These are phyloP conservation scores for Callosobruchus maculatus DNA, from an alignment of 2,888 invertebrate genomes.

Conservation along the genomic window DNA sequence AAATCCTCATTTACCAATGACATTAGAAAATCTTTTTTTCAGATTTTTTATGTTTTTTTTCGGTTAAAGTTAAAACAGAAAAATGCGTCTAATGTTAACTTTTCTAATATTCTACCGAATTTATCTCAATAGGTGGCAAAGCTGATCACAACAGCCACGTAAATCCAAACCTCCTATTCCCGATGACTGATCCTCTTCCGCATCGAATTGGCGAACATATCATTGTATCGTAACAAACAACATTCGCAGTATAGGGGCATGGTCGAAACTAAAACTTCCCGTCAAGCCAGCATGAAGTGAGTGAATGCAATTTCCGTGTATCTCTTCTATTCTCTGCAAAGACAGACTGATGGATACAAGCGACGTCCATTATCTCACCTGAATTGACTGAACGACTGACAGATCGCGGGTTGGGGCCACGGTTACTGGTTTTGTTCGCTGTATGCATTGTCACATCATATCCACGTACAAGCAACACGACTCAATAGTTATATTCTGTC, in stretches of 20 bases:
- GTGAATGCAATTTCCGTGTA: constrained; percentile 39
- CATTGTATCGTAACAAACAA: background rate
- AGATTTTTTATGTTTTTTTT: too few relatives aligned
- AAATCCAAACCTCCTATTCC: too few relatives aligned
- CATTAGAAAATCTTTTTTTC: too few relatives aligned
- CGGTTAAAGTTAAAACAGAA: too few relatives aligned
- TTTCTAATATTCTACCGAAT: too few relatives aligned
- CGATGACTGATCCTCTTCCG: too few relatives aligned
- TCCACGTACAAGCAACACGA: too few relatives aligned
- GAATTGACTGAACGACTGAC: constrained; percentile 38
- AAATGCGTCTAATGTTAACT: too few relatives aligned
- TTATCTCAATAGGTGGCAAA: too few relatives aligned
- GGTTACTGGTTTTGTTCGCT: background rate
- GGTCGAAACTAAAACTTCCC: background rate
- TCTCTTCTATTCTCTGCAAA: constrained; percentile 14
- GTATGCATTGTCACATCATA: constrained; percentile 6
- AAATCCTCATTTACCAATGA: too few relatives aligned
- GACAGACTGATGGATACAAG: constrained; percentile 41
- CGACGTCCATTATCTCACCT: constrained; percentile 40
- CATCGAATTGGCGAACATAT: background rate
- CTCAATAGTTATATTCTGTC: too few relatives aligned
- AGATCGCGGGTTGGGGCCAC: constrained; percentile 16
- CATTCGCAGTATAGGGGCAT: background rate
- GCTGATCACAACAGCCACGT: too few relatives aligned
- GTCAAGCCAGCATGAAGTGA: background rate